phyloP scores from a whole-genome alignment of 64 coral and sea anemone genomes.

The Trachythela sp. region DNA sequence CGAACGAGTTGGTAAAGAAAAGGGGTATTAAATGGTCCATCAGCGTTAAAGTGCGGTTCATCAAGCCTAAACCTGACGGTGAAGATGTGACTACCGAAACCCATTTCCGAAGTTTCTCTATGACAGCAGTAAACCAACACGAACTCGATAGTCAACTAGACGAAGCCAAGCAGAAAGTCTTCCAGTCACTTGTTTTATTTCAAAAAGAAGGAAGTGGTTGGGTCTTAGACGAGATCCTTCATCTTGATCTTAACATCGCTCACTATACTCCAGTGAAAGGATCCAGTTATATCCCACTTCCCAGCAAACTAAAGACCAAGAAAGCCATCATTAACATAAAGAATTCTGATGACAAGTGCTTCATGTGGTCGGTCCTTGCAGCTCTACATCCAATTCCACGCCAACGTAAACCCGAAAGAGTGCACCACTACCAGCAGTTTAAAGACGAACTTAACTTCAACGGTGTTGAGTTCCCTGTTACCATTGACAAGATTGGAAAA shows the following conservation, averaged over 20 bases:
- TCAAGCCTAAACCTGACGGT: conserved; percentile 40
- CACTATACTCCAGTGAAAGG: background rate
- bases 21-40: conserved; percentile 47
- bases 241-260: background rate
- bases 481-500: conserved; percentile 21
- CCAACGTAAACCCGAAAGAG: background rate
- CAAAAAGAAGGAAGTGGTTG: background rate
- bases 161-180: no score
- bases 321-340: background rate
- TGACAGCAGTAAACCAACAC: background rate
- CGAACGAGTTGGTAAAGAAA: background rate
- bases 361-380: background rate
- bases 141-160: conserved; percentile 8
- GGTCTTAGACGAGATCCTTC: background rate
- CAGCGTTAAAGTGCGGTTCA: conserved; percentile 10
- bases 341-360: background rate
- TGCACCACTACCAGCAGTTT: conserved; percentile 8
- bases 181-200: background rate
- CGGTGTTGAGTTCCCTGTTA: background rate
- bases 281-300: background rate
- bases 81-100: background rate
- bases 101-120: conserved; percentile 42
- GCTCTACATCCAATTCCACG: background rate
- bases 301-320: background rate
- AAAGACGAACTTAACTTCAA: conserved; percentile 10